A percentile compares a stretch with the other conserved stretches of the same genome.
phyloP scores from a whole-genome alignment of 2,113 vertebrate genomes.

The Boleophthalmus pectinirostris region DNA sequence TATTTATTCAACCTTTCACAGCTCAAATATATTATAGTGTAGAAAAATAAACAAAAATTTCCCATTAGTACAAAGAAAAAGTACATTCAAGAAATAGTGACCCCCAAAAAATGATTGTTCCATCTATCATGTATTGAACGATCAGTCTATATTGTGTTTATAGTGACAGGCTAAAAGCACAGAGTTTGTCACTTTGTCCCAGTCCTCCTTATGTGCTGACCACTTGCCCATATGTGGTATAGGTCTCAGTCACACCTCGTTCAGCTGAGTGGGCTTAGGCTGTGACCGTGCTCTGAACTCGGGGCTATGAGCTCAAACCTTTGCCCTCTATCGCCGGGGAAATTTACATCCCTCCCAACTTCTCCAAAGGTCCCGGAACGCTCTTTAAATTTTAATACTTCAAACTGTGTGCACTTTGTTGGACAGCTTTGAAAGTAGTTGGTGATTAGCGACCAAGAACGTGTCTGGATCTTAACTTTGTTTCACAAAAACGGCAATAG shows the following conservation, averaged over 20 bases:
- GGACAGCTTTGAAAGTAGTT: conserved; percentile 19
- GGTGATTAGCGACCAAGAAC: conserved; percentile 6
- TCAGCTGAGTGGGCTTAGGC: conserved; percentile 68
- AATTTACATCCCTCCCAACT: conserved; percentile 56
- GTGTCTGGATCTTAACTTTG: background rate
- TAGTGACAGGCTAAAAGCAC: no score
- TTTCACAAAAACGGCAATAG: background rate
- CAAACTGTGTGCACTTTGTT: conserved; percentile 40
- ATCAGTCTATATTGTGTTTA: no score
- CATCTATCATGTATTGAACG: no score
- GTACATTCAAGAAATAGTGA: no score
- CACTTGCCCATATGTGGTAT: background rate
- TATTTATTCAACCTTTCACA: no score
- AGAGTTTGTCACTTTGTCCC: no score
- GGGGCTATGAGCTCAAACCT: conserved; percentile 51
- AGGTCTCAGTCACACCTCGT: conserved; percentile 26
- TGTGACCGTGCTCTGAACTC: conserved; percentile 54
- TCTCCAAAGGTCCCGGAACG: conserved; percentile 22
- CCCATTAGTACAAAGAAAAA: no score
- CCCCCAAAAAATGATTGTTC: no score
- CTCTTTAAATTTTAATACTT: conserved; percentile 40
- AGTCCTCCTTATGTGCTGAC: background rate
- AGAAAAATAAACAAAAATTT: no score
- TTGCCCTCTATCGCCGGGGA: conserved; percentile 40
- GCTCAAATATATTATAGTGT: no score